Conservation (phyloP, 2,888 invertebrate species). For the Argynnis bischoffii region DNA sequence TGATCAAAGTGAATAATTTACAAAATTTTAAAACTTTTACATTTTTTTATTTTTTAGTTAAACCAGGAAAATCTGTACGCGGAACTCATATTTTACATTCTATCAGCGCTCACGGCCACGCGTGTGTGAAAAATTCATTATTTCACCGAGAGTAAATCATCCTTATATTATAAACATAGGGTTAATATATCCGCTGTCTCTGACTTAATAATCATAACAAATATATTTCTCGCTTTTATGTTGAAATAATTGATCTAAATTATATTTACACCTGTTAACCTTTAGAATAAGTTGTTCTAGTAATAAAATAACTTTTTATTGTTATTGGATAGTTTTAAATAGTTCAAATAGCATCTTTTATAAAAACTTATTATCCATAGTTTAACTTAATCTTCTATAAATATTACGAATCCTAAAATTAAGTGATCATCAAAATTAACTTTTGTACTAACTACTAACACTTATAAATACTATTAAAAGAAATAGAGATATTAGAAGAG, state of each 20-base stretch:
- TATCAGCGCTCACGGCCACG: slow-evolving; percentile 38
- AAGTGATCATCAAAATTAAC: too few relatives aligned
- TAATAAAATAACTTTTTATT: background rate
- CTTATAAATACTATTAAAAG: too few relatives aligned
- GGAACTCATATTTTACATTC: slow-evolving; percentile 43
- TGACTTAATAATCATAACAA: slow-evolving; percentile 41
- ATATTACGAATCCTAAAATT: too few relatives aligned
- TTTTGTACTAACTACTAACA: too few relatives aligned
- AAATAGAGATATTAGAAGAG: too few relatives aligned
- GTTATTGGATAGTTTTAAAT: slow-evolving; percentile 1
- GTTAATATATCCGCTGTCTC: slow-evolving; percentile 41
- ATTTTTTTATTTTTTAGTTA: slow-evolving; percentile 7
- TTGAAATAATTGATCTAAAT: slow-evolving; percentile 27
- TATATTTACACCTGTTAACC: background rate
- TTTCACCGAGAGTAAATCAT: slow-evolving; percentile 45
- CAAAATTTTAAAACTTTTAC: background rate
- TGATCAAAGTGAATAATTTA: slow-evolving; percentile 5
- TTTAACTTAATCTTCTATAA: too few relatives aligned
- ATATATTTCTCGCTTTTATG: slow-evolving; percentile 21
- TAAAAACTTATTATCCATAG: too few relatives aligned
- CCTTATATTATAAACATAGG: slow-evolving; percentile 44
- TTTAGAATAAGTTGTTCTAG: slow-evolving; percentile 1
- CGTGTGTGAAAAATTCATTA: slow-evolving; percentile 40
- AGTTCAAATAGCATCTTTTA: too few relatives aligned
- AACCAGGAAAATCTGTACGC: slow-evolving; percentile 37